phyloP scores from a whole-genome alignment of 2,113 vertebrate genomes.

The Macquaria ambigua region DNA sequence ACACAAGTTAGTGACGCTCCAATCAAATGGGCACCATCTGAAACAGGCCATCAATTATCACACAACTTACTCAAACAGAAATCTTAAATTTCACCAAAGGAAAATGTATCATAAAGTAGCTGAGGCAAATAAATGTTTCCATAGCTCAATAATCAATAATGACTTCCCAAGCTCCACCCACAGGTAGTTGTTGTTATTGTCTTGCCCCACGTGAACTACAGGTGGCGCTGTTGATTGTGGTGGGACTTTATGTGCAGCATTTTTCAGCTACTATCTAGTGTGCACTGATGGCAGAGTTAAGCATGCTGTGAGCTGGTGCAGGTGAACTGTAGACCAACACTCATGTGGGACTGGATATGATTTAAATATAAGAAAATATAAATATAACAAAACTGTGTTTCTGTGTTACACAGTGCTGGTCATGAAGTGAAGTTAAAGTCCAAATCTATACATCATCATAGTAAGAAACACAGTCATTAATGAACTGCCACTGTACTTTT shows the following conservation, averaged over 20 bases:
- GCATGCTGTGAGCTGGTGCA: not conserved
- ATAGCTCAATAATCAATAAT: not conserved
- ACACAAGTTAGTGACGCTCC: not conserved
- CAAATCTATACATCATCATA: not conserved
- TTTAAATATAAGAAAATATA: not conserved
- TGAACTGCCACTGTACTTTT: not conserved
- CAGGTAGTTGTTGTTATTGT: conserved; percentile 15
- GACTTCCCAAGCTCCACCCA: not conserved
- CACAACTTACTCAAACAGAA: not conserved
- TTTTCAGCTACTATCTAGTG: not conserved
- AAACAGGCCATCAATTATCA: not conserved
- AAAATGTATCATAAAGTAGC: too few species aligned
- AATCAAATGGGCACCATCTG: not conserved
- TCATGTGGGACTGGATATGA: not conserved
- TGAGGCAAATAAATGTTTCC: not conserved
- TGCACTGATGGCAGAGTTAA: not conserved
- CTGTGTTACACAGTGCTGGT: not conserved
- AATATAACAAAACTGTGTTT: not conserved
- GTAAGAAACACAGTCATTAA: not conserved
- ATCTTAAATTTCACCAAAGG: not conserved
- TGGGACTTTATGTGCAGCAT: not conserved
- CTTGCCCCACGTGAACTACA: not conserved
- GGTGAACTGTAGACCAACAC: not conserved
- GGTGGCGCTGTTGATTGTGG: conserved; percentile 29
- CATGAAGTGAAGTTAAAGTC: not conserved